Base-by-base conservation (phyloP, 2,888 invertebrate genomes). In the Erannis defoliaria region DNA sequence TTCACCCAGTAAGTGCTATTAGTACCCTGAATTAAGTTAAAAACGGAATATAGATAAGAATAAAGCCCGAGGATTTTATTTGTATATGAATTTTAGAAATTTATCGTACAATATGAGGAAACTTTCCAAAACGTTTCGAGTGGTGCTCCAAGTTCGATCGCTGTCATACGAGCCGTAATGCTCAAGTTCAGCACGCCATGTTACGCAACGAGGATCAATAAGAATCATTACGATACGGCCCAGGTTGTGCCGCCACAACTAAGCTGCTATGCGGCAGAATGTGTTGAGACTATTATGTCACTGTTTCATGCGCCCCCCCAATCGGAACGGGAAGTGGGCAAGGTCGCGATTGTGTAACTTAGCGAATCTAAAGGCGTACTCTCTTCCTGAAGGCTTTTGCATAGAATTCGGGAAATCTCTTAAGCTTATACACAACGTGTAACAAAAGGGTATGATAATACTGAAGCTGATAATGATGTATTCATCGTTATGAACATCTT, bases 201-300 rank as follows among this genome's bases (percentile, higher is more conserved):
- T 76, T 74, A 68, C 73, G 69, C 67, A 74, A 75, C 64, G 63
- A 67, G 57, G 72, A 76, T 75, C 77, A 73, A 76, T 75, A 73
- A 67, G 56, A 66, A 65, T 63, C 62, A 65, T 67, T 70, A 74
- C 64, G 65, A 65, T 51, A 67, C 45, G 42, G 59, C 53, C 61
- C 67, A 70, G 66, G 57, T 45, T 43, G 23, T 35, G 50, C 16
- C 49, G 49, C 14, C 42, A 58, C 23, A 21, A 46, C 48, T 48
- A 53, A 40, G 53, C 53, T 40, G 48, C 53, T 54, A 59, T 59
- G 59, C 59, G 59, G 40, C 48, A 53, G 59, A 53, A 59, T 38
- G 46, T 53, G 46, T 59, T 53, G 33, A 46, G 35, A 33, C 51
- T 37, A 53, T 53, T 38, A 51, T 57, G 18, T 46, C 45, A 45